Percentiles rank a stretch among this genome's conserved stretches.
Conservation (phyloP, 2,113 vertebrate genomes). For the Ancistrus triradiatus region DNA sequence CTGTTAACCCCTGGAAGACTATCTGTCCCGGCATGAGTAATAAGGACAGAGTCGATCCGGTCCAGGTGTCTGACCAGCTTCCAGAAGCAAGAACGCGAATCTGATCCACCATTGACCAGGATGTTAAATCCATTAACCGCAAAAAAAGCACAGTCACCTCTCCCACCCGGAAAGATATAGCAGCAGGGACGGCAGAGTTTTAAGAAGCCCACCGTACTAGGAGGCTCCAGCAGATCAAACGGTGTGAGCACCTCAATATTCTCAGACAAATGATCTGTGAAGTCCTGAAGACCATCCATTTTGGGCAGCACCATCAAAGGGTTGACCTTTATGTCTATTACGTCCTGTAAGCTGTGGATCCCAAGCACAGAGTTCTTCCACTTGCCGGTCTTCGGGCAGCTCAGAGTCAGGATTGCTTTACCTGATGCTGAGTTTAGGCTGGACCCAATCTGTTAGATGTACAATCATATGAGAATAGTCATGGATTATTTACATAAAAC, state of each 20-base stretch:
- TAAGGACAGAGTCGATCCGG: constrained; percentile 77
- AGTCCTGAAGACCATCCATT: constrained; percentile 77
- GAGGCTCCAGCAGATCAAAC: constrained; percentile 82
- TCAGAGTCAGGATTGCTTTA: constrained; percentile 68
- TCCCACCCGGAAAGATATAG: constrained; percentile 80
- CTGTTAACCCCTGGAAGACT: constrained; percentile 81
- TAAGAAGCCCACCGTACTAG: constrained; percentile 77
- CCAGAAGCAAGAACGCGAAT: constrained; percentile 80
- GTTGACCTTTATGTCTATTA: constrained; percentile 73
- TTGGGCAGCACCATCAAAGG: constrained; percentile 57
- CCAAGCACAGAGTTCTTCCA: constrained; percentile 66
- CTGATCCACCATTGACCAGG: constrained; percentile 79
- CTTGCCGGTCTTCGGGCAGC: constrained; percentile 70
- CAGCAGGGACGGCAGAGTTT: constrained; percentile 81
- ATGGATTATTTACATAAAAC: too few relatives aligned
- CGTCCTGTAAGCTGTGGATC: constrained; percentile 65
- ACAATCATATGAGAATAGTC: background rate
- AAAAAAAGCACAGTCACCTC: constrained; percentile 80
- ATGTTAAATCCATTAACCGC: constrained; percentile 81
- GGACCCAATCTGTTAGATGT: constrained; percentile 64
- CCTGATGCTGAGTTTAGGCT: constrained; percentile 57
- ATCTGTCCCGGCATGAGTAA: constrained; percentile 75
- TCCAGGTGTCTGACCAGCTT: constrained; percentile 83
- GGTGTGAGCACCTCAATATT: constrained; percentile 70
- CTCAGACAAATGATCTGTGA: constrained; percentile 74